Base-by-base conservation (phyloP, 92 coral and sea anemone species). In the Phenganax stokvisi region DNA sequence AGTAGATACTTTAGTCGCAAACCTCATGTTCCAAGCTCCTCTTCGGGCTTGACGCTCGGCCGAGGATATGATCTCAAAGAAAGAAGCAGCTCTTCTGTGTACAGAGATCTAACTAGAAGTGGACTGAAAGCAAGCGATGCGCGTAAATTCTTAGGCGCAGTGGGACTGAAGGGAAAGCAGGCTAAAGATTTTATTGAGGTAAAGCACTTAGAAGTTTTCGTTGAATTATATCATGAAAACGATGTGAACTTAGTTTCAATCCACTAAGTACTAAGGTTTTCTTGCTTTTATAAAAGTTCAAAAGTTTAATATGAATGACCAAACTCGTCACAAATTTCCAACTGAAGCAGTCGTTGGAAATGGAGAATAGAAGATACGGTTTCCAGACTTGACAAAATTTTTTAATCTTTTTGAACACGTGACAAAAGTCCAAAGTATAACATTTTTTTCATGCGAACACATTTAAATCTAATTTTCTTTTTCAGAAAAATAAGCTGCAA, bases 1-100 rank as follows among this genome's bases (percentile, higher is more conserved):
- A 84, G 86, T 16, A 75, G 72, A 16, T 77, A 84, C 55, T 84
- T 75, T 55, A 84, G 86, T 29, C 86, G 86, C 31, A 72, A 17
- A 73, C 83, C 86, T 6, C 86, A 77, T 59, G 47, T 69, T 16
- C 86, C 86, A 13, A 74, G 60, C 56, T 30, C 59, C 5, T 17
- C 54, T 51, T 84, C 86, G 16, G 86, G 86, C 15, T 31, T 84
- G 56, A 84, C 77, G 2, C 63, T 84, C 30, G 86, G 86, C 37
- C 72, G 86, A 3, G 86, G 86, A 28, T 84, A 84, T 27, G 83
- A 84, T 70, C 68, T 84, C 31, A 66, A 72, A 31, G 57, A 66
- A 67, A 57, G 79, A 25, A 75, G 13, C 11, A 54, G 59, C 12
- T 2, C n/a, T 58, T 27, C n/a, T 10, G 79, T 84, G 12, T 51